These are phyloP conservation scores for Nycticebus coucang DNA, from an alignment of 2,113 vertebrate genomes.

Conservation along the genomic window DNA sequence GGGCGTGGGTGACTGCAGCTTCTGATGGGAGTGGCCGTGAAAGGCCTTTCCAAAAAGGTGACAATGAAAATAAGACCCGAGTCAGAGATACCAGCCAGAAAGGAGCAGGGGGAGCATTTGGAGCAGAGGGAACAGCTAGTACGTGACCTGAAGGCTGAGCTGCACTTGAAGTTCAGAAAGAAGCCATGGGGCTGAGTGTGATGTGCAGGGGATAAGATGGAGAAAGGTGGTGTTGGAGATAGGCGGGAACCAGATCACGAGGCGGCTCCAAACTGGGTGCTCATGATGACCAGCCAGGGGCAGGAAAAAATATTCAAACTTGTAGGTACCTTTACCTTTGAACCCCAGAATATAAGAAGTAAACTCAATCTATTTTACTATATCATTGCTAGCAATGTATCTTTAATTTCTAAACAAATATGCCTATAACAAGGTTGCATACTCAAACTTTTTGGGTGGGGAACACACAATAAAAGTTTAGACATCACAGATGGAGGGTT, in stretches of 20 bases:
- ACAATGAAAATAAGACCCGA: background rate
- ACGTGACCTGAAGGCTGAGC: background rate
- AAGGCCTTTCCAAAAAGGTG: background rate
- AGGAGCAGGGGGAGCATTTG: background rate
- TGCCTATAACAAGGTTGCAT: background rate
- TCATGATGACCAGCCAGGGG: rapidly evolving
- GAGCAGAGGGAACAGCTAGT: background rate
- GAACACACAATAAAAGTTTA: background rate
- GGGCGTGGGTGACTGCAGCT: background rate
- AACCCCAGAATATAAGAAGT: background rate
- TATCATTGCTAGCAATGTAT: background rate
- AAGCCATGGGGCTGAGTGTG: rapidly evolving
- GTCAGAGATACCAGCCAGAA: background rate
- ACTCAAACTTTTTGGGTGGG: background rate
- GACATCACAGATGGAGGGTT: background rate
- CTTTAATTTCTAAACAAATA: background rate
- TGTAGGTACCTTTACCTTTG: background rate
- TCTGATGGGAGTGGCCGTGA: background rate
- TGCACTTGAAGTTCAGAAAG: background rate
- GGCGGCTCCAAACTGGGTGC: background rate
- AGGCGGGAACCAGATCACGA: background rate
- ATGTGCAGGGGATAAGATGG: rapidly evolving
- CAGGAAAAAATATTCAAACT: background rate
- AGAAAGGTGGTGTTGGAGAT: background rate
- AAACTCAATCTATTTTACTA: background rate